A percentile compares a stretch with the other conserved stretches of the same genome.
phyloP scores from a whole-genome alignment of 1,140 invertebrate species.

The Panagrolaimus sp. region DNA sequence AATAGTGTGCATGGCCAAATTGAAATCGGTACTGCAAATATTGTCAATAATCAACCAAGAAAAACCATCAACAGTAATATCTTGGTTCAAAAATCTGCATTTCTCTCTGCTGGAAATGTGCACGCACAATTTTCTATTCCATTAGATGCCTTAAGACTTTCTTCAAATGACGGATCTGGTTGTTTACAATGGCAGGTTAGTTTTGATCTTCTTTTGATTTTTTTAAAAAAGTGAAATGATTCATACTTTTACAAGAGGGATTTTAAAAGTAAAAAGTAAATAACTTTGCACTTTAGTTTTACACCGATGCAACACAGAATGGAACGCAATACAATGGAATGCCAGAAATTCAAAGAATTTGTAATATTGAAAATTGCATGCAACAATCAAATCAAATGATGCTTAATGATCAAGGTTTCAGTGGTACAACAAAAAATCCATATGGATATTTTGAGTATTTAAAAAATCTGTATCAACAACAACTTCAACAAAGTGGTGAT shows the following conservation, averaged over 20 bases:
- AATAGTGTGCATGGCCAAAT: conserved; percentile 1
- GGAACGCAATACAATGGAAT: not conserved
- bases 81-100: not conserved
- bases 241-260: too few species aligned
- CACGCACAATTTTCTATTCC: not conserved
- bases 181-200: conserved; percentile 10
- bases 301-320: not conserved
- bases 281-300: not conserved
- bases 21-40: conserved; percentile 5
- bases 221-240: not conserved
- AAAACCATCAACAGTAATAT: not conserved
- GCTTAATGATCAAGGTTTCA: not conserved
- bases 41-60: not conserved
- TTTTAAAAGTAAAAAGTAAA: too few species aligned
- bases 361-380: not conserved
- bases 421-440: not conserved
- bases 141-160: not conserved
- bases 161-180: not conserved
- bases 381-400: not conserved
- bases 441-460: not conserved
- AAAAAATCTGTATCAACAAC: too few species aligned
- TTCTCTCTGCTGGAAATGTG: not conserved
- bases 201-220: conserved; percentile 3
- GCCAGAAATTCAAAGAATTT: not conserved
- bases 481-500: too few species aligned